A percentile compares a stretch with the other conserved stretches of the same genome.
Evolutionary conservation across 2,888 invertebrate genomes (phyloP).

Genomic region (Leptinotarsa tumamoca): DNA sequence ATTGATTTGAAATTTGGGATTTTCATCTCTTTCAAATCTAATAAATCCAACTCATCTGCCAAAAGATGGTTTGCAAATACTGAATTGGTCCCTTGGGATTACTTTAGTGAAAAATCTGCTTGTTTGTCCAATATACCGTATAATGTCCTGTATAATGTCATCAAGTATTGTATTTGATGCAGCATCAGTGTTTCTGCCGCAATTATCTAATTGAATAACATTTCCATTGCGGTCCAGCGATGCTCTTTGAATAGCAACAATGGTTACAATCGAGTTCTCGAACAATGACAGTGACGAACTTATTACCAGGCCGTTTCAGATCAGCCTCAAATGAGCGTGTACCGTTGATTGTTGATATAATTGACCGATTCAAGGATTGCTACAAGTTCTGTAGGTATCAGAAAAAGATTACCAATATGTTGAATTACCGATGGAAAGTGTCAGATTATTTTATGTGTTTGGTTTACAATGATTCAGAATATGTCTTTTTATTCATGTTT

Average conservation of each 20-base stretch:
- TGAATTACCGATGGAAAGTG: not conserved
- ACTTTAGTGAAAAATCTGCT: too few relatives aligned
- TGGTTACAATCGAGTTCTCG: conserved; percentile 1
- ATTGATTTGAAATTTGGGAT: too few relatives aligned
- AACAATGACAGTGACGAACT: conserved; percentile 7
- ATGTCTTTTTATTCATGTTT: too few relatives aligned
- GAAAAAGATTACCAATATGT: not conserved
- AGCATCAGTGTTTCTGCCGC: not conserved
- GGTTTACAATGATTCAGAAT: too few relatives aligned
- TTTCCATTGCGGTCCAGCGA: not conserved
- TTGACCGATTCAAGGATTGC: not conserved
- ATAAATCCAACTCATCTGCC: too few relatives aligned
- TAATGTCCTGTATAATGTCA: not conserved
- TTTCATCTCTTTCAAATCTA: too few relatives aligned
- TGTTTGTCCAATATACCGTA: too few relatives aligned
- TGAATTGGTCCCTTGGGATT: too few relatives aligned
- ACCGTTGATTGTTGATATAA: not conserved
- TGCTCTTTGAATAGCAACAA: conserved; percentile 6
- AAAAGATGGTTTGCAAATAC: too few relatives aligned
- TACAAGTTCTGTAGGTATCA: not conserved
- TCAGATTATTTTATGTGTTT: too few relatives aligned
- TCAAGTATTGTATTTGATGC: not conserved
- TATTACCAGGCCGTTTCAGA: not conserved
- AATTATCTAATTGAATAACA: conserved; percentile 6
- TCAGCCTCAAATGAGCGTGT: not conserved